phyloP scores from a whole-genome alignment of 1,140 invertebrate genomes.

The Drosophila ironensis region DNA sequence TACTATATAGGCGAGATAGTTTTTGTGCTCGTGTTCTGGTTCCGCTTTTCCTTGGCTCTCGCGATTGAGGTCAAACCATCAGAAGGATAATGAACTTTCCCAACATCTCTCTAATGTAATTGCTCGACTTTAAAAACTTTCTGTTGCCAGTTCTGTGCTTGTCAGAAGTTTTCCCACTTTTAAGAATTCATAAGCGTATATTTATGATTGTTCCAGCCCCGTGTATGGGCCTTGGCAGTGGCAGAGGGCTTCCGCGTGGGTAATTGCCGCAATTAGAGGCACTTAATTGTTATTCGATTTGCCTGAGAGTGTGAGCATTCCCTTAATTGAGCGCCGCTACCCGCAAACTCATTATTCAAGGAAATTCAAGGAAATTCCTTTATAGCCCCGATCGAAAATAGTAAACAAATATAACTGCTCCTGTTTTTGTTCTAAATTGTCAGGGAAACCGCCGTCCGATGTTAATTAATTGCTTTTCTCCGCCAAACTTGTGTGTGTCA shows the following conservation, averaged over 20 bases:
- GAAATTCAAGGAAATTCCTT: neutral
- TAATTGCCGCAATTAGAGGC: constrained; percentile 38
- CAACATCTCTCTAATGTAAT: constrained; percentile 43
- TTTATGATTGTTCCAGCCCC: constrained; percentile 23
- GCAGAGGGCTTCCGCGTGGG: constrained; percentile 2
- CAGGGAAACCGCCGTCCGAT: neutral
- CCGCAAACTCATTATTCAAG: constrained; percentile 1
- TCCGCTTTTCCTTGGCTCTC: constrained; percentile 37
- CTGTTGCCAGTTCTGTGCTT: constrained; percentile 15
- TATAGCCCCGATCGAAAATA: too few relatives aligned
- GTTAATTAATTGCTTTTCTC: constrained; percentile 50
- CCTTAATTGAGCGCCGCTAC: constrained; percentile 25
- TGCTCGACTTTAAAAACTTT: constrained; percentile 59
- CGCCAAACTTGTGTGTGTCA: constrained; percentile 25
- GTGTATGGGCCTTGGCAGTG: too few relatives aligned
- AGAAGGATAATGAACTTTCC: constrained; percentile 74
- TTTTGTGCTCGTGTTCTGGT: constrained; percentile 59
- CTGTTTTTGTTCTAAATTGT: neutral
- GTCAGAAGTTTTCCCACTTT: constrained; percentile 17
- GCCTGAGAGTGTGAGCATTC: constrained; percentile 12
- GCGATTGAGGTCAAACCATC: constrained; percentile 69
- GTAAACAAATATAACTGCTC: neutral
- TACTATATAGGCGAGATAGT: constrained; percentile 72
- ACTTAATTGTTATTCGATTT: constrained; percentile 37
- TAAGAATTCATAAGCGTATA: neutral